These are phyloP conservation scores for Parazoanthus swiftii DNA, from an alignment of 92 coral and sea anemone species.

Conservation along the genomic window DNA sequence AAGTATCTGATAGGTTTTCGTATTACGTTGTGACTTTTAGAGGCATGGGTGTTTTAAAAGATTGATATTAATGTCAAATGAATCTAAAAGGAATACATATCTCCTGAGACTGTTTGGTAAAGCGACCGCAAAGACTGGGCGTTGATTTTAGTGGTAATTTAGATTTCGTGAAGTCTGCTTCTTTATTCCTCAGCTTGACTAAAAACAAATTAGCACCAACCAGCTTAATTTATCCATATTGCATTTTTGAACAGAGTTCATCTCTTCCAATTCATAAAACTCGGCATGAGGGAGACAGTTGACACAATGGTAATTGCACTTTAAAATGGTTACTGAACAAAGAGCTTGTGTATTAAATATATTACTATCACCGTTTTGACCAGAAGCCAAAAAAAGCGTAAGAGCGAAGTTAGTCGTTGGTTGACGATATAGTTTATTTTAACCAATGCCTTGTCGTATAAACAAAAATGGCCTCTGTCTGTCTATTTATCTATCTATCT, in stretches of 20 bases:
- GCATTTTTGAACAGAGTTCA: not conserved
- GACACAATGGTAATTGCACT: not conserved
- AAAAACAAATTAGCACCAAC: conserved; percentile 10
- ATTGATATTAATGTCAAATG: not conserved
- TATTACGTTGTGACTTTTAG: not conserved
- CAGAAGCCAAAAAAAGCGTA: not conserved
- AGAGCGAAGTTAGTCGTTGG: not conserved
- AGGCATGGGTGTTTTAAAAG: not conserved
- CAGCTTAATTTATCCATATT: not conserved
- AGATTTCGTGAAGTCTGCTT: conserved; percentile 11
- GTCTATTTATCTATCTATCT: too few species aligned
- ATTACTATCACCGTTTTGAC: conserved; percentile 7
- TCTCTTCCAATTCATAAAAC: not conserved
- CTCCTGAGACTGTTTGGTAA: not conserved
- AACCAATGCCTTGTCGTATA: not conserved
- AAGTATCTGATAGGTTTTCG: not conserved
- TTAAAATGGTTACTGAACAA: conserved; percentile 31
- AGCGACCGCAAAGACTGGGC: conserved; percentile 21
- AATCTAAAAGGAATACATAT: not conserved
- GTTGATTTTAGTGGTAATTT: conserved; percentile 12
- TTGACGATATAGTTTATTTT: not conserved
- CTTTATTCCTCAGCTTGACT: not conserved
- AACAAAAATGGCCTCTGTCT: not conserved
- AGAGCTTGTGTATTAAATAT: conserved; percentile 7
- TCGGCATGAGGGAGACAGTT: conserved; percentile 8